Evolutionary conservation across 2,888 invertebrate species (phyloP), one percentile per base, ranked within the genome.

Genomic region (Lordiphosa fenestrarum): DNA sequence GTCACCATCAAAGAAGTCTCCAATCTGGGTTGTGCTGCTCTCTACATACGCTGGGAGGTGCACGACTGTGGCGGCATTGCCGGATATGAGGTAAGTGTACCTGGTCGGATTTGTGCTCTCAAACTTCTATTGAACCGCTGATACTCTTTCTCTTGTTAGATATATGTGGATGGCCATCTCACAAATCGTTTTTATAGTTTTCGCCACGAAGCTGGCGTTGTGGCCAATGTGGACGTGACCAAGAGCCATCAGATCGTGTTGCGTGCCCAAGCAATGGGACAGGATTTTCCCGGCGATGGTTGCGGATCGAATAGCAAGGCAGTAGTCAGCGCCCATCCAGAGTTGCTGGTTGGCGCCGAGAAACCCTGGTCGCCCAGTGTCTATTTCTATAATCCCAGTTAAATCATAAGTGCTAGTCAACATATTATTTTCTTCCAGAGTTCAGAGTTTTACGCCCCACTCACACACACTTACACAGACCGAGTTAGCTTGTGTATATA

Each of bases 81-180:
- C 12, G 89, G 89, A 6, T 89, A 88, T 53, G 89, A 89, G 86
- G 89, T 88, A 36, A 19, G 37, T 3, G 37, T 3, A 12, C 3
- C 2, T 1, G 23, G 9, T 7, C 9, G 3, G 1, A 25, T 7
- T 30, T 30, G 9, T 10, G 9, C 2, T 10, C 4, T 4, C 10
- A 3, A 30, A 30, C 9, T 15, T 44, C 13, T 15, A 9, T 5
- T 10, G 21, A 10, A 4, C 23, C 3, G 7, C 10, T 12, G 1
- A 9, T 57, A 35, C 23, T 4, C 4, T 4, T 30, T 9, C 36
- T 0, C 44, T 6, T 25, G 25, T 25, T 25, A 89, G 89, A 83
- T 89, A 49, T 88, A 84, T 61, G 83, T 89, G 40, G 89, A 89
- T 66, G 88, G 86, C 5, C 73, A 74, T 53, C 63, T 88, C 41